Percentiles rank a stretch among this genome's conserved stretches.
phyloP scores from a whole-genome alignment of 2,888 invertebrate species.

The Ferrisia virgata region DNA sequence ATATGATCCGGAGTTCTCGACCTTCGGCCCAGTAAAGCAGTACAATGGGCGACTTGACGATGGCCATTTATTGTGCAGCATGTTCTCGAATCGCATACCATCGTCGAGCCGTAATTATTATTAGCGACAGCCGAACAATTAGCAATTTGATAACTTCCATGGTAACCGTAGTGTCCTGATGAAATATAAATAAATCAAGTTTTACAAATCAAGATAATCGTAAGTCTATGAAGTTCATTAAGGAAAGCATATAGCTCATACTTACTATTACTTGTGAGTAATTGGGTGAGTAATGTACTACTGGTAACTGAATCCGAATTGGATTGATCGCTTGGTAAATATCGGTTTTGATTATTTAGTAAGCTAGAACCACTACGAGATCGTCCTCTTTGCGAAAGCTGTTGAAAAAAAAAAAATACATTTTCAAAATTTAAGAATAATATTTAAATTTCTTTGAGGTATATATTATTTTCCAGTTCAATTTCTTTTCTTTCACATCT shows the following conservation, averaged over 20 bases:
- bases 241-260: no score
- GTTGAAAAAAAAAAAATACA: neutral
- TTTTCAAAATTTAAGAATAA: no score
- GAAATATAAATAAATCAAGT: neutral
- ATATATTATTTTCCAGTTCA: no score
- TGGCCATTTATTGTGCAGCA: constrained; percentile 34
- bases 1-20: constrained; percentile 48
- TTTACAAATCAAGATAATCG: no score
- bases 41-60: constrained; percentile 34
- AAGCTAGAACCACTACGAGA: constrained; percentile 44
- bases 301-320: constrained; percentile 2
- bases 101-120: neutral
- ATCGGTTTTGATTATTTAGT: constrained; percentile 1
- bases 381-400: constrained; percentile 43
- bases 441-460: no score
- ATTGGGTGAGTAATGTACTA: constrained; percentile 47
- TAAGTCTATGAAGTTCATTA: no score
- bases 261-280: constrained; percentile 46
- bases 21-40: constrained; percentile 45
- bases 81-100: neutral
- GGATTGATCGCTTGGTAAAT: neutral
- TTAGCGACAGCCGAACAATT: neutral
- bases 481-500: no score
- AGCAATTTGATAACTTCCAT: neutral
- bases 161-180: constrained; percentile 29